Evolutionary conservation across 1,140 invertebrate species (phyloP), one percentile per base, ranked within the genome.

Genomic region (Psilanteris sp.): DNA sequence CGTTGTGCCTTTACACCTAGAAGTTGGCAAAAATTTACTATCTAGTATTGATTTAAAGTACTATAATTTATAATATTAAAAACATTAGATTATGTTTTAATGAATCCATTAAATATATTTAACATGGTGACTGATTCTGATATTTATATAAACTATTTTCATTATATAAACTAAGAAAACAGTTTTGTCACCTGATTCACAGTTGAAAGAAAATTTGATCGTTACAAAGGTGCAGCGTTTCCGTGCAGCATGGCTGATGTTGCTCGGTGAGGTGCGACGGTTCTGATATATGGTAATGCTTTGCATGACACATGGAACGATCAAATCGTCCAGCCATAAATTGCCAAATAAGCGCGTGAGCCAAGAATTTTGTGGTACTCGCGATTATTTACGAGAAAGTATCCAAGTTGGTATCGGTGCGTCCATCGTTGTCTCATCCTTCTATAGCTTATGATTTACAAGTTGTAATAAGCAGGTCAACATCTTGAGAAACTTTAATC

Each of bases 221-320:
- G 6, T 22, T 36, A 50, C 27, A 41, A 75, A 66, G 64, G 36
- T 64, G 41, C 77, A 81, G 81, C 81, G 80, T n/a, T 80, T 82
- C 80, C 15, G 10, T 10, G 3, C 10, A 9, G 4, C 4, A 9
- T 66, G 14, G 54, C 18, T 54, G 52, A 16, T 68, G 57, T 67
- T 52, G 54, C 18, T 27, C 48, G 24, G 27, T 70, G 46, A 77
- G 55, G 67, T 46, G 59, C 48, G 22, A 74, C 54, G 59, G 18
- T 76, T 74, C 66, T 76, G 67, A 81, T 81, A 72, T 76, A 81
- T 79, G 80, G 78, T 82, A 83, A 82, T 81, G 77, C 77, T 43
- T 50, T 55, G 70, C 78, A 83, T 83, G 82, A 83, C 80, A 79
- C 82, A 83, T 83, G 73, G 82, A 80, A 79, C 76, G 80, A 79